phyloP scores from a whole-genome alignment of 2,888 invertebrate species.

The Andricus quercusramuli region DNA sequence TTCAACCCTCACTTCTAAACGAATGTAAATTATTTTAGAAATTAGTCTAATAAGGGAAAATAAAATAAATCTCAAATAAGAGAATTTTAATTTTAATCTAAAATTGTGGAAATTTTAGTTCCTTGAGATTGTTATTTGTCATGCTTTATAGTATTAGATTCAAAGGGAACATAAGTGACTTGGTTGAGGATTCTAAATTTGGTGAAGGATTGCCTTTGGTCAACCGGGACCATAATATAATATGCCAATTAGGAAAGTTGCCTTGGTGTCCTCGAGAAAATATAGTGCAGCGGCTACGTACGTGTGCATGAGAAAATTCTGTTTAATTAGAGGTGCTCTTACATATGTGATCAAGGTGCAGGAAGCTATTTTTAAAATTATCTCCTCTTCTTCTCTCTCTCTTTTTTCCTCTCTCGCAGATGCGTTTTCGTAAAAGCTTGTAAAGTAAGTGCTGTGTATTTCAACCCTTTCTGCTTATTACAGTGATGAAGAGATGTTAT shows the following conservation, averaged over 20 bases:
- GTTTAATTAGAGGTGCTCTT: conserved; percentile 34
- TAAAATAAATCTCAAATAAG: too few species aligned
- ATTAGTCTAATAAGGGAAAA: too few species aligned
- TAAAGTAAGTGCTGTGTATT: conserved; percentile 32
- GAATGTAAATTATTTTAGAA: too few species aligned
- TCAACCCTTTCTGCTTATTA: conserved; percentile 26
- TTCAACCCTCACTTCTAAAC: too few species aligned
- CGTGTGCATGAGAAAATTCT: conserved; percentile 29
- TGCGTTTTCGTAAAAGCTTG: conserved; percentile 40
- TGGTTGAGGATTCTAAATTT: neutral
- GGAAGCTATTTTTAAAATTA: conserved; percentile 39
- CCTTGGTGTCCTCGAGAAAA: conserved; percentile 15
- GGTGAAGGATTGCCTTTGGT: conserved; percentile 8
- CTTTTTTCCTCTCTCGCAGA: conserved; percentile 20
- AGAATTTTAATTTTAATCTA: neutral
- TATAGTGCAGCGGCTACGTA: neutral
- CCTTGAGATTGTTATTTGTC: neutral
- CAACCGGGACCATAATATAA: neutral
- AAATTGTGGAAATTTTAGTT: neutral
- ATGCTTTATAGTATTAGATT: neutral
- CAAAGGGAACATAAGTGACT: neutral
- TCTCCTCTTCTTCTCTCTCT: conserved; percentile 17
- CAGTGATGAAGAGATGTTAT: conserved; percentile 41
- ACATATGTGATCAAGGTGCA: conserved; percentile 32
- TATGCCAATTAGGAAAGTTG: conserved; percentile 28